Evolutionary conservation across 2,888 invertebrate species (phyloP).

Genomic region (Hyalella azteca): DNA sequence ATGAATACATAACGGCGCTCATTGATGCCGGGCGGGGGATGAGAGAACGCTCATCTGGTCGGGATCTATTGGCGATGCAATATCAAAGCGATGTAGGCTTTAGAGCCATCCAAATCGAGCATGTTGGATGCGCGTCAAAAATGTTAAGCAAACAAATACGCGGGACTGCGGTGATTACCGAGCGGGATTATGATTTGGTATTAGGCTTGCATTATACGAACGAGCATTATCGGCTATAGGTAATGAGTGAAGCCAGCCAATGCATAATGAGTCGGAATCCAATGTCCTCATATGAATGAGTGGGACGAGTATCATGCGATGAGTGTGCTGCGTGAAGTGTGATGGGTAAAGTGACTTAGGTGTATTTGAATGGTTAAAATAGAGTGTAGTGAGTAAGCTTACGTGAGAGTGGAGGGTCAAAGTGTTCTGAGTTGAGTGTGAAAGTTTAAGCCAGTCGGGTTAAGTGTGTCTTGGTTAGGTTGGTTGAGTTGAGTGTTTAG

Average conservation of each 20-base stretch:
- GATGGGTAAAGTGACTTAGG: background rate
- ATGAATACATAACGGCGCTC: constrained; percentile 29
- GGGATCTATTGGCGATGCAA: background rate
- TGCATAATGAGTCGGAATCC: constrained; percentile 19
- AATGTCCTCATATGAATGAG: too few relatives aligned
- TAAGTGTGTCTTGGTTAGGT: too few relatives aligned
- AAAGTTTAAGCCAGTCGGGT: too few relatives aligned
- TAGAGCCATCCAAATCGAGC: constrained; percentile 23
- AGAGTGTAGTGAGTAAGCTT: too few relatives aligned
- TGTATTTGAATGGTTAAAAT: too few relatives aligned
- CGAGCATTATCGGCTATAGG: constrained; percentile 18
- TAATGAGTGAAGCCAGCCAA: constrained; percentile 16
- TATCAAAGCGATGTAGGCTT: constrained; percentile 26
- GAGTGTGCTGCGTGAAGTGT: background rate
- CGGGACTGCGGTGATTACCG: constrained; percentile 17
- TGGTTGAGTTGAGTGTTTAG: too few relatives aligned
- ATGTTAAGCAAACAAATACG: constrained; percentile 36
- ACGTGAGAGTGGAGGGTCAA: too few relatives aligned
- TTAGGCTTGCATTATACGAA: constrained; percentile 24
- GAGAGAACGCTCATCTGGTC: constrained; percentile 7
- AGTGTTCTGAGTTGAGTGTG: too few relatives aligned
- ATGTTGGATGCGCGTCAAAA: constrained; percentile 18
- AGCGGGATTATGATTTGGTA: constrained; percentile 22
- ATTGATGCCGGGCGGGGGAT: background rate
- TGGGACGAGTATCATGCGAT: background rate